These are phyloP conservation scores for Isurus oxyrinchus DNA, from an alignment of 2,113 vertebrate species.

Conservation along the genomic window DNA sequence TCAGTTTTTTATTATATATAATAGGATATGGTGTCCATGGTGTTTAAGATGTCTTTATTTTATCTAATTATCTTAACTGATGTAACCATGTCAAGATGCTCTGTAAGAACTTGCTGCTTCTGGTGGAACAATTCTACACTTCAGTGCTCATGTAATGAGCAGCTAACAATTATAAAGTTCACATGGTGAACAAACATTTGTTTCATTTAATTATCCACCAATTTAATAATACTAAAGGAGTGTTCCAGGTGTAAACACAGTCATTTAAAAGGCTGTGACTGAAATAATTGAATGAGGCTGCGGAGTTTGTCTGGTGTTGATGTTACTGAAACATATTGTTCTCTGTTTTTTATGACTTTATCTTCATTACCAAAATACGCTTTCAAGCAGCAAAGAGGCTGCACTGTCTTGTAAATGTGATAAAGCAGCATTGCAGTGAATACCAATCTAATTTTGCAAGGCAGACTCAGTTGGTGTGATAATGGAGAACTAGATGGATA, in stretches of 20 bases:
- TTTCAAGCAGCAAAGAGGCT: constrained; percentile 20
- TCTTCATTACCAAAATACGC: constrained; percentile 32
- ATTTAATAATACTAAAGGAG: constrained; percentile 13
- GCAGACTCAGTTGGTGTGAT: constrained; percentile 11
- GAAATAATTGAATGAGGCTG: neutral
- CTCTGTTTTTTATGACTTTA: constrained; percentile 5
- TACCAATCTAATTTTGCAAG: constrained; percentile 31
- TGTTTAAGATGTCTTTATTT: neutral
- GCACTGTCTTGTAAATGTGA: constrained; percentile 23
- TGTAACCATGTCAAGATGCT: neutral
- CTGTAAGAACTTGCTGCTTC: neutral
- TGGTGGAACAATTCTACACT: neutral
- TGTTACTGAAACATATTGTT: constrained; percentile 15
- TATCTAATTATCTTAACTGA: neutral
- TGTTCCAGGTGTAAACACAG: neutral
- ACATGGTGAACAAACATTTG: neutral
- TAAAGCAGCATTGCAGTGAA: constrained; percentile 17
- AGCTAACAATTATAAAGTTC: constrained; percentile 21
- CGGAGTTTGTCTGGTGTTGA: neutral
- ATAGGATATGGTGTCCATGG: neutral
- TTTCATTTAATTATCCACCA: neutral
- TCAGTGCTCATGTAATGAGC: neutral
- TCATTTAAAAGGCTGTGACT: neutral
- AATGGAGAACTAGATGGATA: constrained; percentile 25
- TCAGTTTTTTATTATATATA: neutral